Conservation (phyloP, 2,113 vertebrate species). For the Corythaeola cristata region DNA sequence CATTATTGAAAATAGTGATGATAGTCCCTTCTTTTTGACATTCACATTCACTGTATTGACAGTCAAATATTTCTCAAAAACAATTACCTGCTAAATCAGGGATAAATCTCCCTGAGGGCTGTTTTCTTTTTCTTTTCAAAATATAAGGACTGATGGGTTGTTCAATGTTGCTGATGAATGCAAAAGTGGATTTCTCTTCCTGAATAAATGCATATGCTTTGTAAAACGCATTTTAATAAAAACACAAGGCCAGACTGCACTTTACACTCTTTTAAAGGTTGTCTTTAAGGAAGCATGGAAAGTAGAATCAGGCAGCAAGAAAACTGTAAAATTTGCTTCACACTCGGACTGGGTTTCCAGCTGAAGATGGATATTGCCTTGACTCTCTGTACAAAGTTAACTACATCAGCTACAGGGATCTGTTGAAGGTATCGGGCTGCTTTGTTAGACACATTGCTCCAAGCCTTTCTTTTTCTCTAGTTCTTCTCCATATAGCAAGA, state of each 20-base stretch:
- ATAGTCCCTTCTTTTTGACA: not conserved
- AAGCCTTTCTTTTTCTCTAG: not conserved
- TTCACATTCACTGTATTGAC: not conserved
- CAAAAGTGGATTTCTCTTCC: not conserved
- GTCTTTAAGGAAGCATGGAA: not conserved
- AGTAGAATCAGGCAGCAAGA: not conserved
- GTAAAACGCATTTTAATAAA: not conserved
- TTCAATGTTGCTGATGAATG: not conserved
- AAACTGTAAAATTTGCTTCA: not conserved
- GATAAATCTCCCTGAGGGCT: not conserved
- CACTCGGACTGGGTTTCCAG: not conserved
- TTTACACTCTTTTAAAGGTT: not conserved
- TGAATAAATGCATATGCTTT: not conserved
- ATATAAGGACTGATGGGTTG: not conserved
- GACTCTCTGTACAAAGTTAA: not conserved
- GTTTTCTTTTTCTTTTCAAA: not conserved
- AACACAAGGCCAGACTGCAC: not conserved
- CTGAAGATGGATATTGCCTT: not conserved
- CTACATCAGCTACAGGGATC: fast-evolving
- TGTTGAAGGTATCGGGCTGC: not conserved
- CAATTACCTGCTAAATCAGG: not conserved
- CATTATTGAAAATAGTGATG: not conserved
- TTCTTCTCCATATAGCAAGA: not conserved
- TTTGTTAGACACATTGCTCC: not conserved
- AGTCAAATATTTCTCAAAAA: not conserved